phyloP scores from a whole-genome alignment of 2,888 invertebrate genomes.

The Cactoblastis cactorum region DNA sequence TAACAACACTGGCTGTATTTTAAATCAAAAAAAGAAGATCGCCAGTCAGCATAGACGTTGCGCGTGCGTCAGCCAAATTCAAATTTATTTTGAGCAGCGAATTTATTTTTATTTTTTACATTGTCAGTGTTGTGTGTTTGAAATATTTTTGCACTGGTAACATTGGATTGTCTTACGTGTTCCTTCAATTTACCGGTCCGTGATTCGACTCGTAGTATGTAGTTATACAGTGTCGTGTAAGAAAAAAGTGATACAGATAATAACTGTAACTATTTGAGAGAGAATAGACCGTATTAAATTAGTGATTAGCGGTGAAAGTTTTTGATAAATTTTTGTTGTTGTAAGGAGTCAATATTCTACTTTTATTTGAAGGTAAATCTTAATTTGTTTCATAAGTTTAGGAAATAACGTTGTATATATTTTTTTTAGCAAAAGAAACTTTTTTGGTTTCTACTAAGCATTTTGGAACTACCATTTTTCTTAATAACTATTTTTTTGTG shows the following conservation, averaged over 20 bases:
- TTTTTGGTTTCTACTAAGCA: no score
- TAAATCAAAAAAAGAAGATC: conserved; percentile 50
- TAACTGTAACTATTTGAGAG: neutral
- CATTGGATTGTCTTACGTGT: conserved; percentile 49
- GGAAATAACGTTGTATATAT: no score
- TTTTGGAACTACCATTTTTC: no score
- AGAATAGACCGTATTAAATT: neutral
- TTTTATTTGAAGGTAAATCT: no score
- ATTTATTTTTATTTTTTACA: conserved; percentile 20
- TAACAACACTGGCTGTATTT: conserved; percentile 31
- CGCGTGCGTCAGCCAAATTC: conserved; percentile 46
- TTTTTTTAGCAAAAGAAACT: no score
- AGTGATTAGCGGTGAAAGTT: neutral
- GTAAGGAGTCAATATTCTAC: no score
- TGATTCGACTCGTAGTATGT: conserved; percentile 21
- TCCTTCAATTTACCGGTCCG: conserved; percentile 38
- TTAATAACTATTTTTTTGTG: no score
- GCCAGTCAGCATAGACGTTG: conserved; percentile 42
- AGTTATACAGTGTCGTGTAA: neutral
- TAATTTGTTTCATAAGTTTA: no score
- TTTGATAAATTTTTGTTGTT: no score
- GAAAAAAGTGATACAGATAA: no score
- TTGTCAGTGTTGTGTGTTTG: conserved; percentile 26
- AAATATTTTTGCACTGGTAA: conserved; percentile 38
- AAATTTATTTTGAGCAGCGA: conserved; percentile 30